Base-by-base conservation (phyloP, 2,113 vertebrate species). In the Myotis davidii region DNA sequence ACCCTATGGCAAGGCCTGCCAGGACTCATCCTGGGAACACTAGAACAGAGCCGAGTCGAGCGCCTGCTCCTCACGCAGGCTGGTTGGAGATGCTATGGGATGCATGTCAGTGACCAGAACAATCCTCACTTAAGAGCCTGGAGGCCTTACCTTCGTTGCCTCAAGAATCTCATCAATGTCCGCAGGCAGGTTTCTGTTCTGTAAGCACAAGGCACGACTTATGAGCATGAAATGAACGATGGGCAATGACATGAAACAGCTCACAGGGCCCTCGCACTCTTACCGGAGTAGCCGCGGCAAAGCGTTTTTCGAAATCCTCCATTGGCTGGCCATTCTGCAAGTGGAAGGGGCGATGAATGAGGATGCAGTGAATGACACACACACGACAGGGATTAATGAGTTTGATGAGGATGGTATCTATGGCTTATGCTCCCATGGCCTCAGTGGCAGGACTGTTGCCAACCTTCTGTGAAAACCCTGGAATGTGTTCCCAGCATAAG, bases 111-210 rank as follows among this genome's bases (percentile, higher is more conserved):
- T 17, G 77, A 61, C 11, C 6, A 39, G 50, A 27, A n/a, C 1
- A 2, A 32, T n/a, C 10, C 29, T 84, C 45, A 6, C 29, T 50
- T 25, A 42, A n/a, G 56, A 88, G 81, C 64, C 90, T 90, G 23
- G 90, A 94, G 81, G 76, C 95, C 99, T 99, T 99, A 99, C 99
- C 99, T 99, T 98, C 97, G 98, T 98, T 95, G 98, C 97, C 97
- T 91, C 92, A 98, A 99, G 98, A 97, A 98, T 98, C 97, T 98
- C 98, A 95, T 99, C 99, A 98, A 99, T 99, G 97, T 99, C 98
- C 98, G 99, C 94, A 85, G 99, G 99, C 97, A 98, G 97, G 98
- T 98, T 98, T 98, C 98, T 98, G 96, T 99, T 99, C 99, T 99
- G 98, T 97, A 99, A 99, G 98, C 98, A 98, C 96, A 99, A 98